Evolutionary conservation across 2,888 invertebrate genomes (phyloP).

Genomic region (Callinectes sapidus): DNA sequence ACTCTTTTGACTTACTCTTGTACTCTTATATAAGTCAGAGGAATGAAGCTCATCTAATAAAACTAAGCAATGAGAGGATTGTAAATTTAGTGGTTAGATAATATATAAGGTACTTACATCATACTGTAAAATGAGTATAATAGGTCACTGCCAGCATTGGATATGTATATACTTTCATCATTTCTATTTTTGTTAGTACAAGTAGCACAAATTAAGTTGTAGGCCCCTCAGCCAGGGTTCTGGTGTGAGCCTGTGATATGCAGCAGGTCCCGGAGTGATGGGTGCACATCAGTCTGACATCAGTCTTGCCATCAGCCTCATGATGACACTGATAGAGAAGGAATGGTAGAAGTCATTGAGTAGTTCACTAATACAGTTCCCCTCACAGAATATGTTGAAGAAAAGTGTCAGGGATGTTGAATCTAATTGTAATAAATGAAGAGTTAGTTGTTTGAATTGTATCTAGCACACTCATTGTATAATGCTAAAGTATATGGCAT

Average conservation of each 20-base stretch:
- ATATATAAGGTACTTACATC: slow-evolving; percentile 24
- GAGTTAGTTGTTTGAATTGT: slow-evolving; percentile 28
- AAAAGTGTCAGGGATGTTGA: slow-evolving; percentile 43
- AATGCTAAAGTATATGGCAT: slow-evolving; percentile 47
- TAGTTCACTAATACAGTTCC: slow-evolving; percentile 24
- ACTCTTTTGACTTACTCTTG: slow-evolving; percentile 26
- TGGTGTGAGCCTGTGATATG: not conserved
- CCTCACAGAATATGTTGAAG: slow-evolving; percentile 31
- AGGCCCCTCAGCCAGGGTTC: slow-evolving; percentile 15
- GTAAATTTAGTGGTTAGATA: slow-evolving; percentile 36
- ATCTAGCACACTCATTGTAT: slow-evolving; percentile 45
- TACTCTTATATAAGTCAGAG: not conserved
- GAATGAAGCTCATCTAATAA: slow-evolving; percentile 29
- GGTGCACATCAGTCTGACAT: slow-evolving; percentile 8
- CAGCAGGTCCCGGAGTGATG: not conserved
- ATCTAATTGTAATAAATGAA: slow-evolving; percentile 24
- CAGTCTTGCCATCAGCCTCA: not conserved
- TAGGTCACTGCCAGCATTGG: slow-evolving; percentile 57
- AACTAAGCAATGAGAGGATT: slow-evolving; percentile 28
- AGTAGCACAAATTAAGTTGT: slow-evolving; percentile 38
- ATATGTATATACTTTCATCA: slow-evolving; percentile 24
- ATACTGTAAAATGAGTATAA: slow-evolving; percentile 18
- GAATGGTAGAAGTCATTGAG: not conserved
- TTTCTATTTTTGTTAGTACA: slow-evolving; percentile 10
- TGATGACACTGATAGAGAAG: not conserved